phyloP scores from a whole-genome alignment of 2,113 vertebrate genomes.

The Hemicordylus capensis region DNA sequence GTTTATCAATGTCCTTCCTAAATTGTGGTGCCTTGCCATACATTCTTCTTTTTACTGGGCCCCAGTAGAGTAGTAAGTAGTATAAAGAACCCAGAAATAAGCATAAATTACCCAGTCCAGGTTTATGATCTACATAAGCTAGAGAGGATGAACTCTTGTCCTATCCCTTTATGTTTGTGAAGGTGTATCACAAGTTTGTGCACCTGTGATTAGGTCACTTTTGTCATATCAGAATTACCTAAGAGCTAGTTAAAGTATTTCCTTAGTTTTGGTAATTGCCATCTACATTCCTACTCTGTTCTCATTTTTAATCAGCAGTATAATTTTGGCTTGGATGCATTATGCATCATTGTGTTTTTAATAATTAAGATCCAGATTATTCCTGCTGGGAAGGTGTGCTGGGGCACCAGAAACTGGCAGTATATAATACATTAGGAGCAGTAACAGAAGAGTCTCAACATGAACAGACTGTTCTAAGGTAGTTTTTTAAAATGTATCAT shows the following conservation, averaged over 20 bases:
- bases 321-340: conserved; percentile 1
- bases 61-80: background rate
- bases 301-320: background rate
- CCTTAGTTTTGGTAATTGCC: background rate
- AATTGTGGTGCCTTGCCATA: too few species aligned
- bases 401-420: background rate
- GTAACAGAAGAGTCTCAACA: background rate
- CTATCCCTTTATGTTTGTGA: background rate
- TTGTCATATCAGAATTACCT: background rate
- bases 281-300: background rate
- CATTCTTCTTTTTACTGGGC: background rate
- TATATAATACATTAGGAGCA: background rate
- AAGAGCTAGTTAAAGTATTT: background rate
- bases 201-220: background rate
- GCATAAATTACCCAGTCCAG: background rate
- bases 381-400: background rate
- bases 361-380: background rate
- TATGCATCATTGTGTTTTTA: background rate
- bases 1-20: too few species aligned
- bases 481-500: background rate
- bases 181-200: background rate
- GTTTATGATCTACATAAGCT: background rate
- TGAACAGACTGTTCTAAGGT: background rate
- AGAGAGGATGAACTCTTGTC: background rate
- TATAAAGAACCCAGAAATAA: background rate